phyloP scores from a whole-genome alignment of 2,113 vertebrate species.

The Macquaria ambigua region DNA sequence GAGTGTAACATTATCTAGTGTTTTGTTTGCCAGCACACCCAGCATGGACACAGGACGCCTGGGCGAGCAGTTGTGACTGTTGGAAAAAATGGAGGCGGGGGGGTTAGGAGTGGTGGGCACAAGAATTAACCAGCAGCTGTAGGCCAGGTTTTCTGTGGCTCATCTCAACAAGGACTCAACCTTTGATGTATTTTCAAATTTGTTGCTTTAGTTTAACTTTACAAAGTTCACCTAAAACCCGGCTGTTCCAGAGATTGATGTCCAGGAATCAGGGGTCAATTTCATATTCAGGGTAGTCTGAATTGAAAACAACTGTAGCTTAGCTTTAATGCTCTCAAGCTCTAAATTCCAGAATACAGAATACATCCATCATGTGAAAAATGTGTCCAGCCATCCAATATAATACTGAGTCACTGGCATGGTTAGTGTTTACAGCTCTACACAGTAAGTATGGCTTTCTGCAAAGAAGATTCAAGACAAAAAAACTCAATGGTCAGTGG shows the following conservation, averaged over 20 bases:
- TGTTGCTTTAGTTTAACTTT: background rate
- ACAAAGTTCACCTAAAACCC: background rate
- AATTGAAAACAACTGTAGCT: slow-evolving; percentile 2
- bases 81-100: slow-evolving; percentile 40
- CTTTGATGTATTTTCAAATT: slow-evolving; percentile 26
- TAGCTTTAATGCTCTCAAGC: background rate
- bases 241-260: background rate
- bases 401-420: background rate
- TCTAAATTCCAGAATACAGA: background rate
- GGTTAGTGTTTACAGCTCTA: slow-evolving; percentile 2
- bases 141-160: slow-evolving; percentile 24
- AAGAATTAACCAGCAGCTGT: slow-evolving; percentile 40
- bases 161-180: slow-evolving; percentile 21
- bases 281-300: slow-evolving; percentile 27
- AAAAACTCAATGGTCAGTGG: background rate
- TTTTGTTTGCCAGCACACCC: slow-evolving; percentile 59
- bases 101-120: slow-evolving; percentile 28
- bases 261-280: background rate
- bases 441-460: background rate
- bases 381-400: background rate
- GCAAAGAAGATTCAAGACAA: background rate
- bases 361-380: background rate
- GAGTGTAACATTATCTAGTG: slow-evolving; percentile 49
- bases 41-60: slow-evolving; percentile 43
- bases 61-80: slow-evolving; percentile 40